These are phyloP conservation scores for Euura saliciscinereae DNA, from an alignment of 1,140 invertebrate genomes.

Conservation along the genomic window DNA sequence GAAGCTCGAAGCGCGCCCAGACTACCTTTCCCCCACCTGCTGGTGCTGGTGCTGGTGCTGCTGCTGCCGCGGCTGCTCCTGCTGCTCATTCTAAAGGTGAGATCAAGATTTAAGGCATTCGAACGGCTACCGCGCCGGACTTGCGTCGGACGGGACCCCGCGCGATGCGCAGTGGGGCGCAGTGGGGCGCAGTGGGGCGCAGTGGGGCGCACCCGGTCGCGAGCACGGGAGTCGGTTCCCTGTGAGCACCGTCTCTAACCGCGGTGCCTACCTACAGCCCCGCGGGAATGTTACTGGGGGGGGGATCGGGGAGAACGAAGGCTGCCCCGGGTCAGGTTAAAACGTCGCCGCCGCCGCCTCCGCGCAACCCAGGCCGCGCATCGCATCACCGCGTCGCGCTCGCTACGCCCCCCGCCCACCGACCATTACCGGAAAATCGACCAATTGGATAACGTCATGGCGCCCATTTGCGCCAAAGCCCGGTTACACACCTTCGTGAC, in stretches of 20 bases:
- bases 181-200: background rate
- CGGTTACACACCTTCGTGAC: constrained; percentile 21
- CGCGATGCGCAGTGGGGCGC: background rate
- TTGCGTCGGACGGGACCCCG: background rate
- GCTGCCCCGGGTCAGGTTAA: background rate
- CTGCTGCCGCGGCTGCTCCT: constrained; percentile 27
- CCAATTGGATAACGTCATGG: constrained; percentile 55
- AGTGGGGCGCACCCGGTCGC: background rate
- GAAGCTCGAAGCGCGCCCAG: constrained; percentile 56
- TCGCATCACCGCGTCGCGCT: constrained; percentile 38
- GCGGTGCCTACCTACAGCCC: too few species aligned
- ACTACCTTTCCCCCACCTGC: constrained; percentile 54
- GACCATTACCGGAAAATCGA: constrained; percentile 55
- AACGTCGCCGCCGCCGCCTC: background rate
- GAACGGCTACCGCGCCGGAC: constrained; percentile 5
- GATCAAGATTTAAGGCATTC: constrained; percentile 55
- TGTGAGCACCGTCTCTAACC: background rate
- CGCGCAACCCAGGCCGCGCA: constrained; percentile 49
- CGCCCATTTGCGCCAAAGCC: constrained; percentile 42
- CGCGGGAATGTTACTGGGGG: too few species aligned
- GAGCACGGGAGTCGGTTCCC: background rate
- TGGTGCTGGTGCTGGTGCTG: constrained; percentile 26
- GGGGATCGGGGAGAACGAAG: too few species aligned
- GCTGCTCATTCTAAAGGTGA: constrained; percentile 40
- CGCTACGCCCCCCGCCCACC: constrained; percentile 50